Conservation (phyloP, 2,113 vertebrate genomes). For the Myotis yumanensis region DNA sequence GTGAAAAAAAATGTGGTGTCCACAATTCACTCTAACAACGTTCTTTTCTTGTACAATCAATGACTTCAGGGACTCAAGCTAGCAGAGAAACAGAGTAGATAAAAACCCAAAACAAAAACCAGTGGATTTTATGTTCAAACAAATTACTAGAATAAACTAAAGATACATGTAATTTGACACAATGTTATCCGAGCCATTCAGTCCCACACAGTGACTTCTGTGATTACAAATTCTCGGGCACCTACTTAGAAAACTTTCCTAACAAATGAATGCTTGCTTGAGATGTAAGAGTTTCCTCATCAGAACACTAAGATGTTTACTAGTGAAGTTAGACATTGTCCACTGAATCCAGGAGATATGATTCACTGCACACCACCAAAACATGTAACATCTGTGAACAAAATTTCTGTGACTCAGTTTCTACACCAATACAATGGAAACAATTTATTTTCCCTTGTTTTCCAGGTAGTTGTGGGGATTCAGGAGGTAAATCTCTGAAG, state of each 20-base stretch:
- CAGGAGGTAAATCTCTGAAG: background rate
- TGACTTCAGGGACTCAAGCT: background rate
- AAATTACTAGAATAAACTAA: background rate
- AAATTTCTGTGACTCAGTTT: background rate
- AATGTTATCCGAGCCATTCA: background rate
- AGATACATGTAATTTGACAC: background rate
- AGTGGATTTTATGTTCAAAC: background rate
- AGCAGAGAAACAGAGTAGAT: background rate
- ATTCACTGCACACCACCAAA: background rate
- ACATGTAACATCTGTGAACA: background rate
- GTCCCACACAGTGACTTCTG: background rate
- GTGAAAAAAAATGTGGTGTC: background rate
- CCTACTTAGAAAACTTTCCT: background rate
- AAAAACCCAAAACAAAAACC: background rate
- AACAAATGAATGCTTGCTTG: background rate
- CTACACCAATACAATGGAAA: background rate
- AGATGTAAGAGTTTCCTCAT: background rate
- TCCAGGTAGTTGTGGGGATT: background rate
- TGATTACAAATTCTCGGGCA: background rate
- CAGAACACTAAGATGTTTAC: background rate
- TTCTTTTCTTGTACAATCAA: background rate
- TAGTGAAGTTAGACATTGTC: background rate
- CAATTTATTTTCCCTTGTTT: background rate
- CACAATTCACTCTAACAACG: background rate
- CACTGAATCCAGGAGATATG: background rate